Evolutionary conservation across 2,113 vertebrate species (phyloP).

Genomic region (Gadus macrocephalus): DNA sequence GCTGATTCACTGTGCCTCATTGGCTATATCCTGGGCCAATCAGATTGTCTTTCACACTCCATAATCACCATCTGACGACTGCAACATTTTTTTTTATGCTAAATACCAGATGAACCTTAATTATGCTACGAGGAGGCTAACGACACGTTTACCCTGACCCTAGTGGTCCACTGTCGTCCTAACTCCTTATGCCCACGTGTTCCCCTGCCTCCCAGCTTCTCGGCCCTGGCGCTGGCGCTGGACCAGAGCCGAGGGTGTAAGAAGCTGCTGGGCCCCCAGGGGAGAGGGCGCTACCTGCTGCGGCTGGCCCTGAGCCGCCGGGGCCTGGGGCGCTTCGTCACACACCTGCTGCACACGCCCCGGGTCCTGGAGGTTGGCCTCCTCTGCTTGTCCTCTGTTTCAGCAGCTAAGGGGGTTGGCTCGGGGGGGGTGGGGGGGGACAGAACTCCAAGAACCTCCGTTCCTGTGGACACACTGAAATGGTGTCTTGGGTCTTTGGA

Average conservation of each 20-base stretch:
- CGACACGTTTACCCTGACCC: no score
- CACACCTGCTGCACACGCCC: slow-evolving; percentile 65
- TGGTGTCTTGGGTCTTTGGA: neutral
- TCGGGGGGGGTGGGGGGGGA: no score
- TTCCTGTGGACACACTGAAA: neutral
- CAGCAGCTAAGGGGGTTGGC: no score
- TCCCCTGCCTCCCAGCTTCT: slow-evolving; percentile 42
- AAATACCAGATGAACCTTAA: no score
- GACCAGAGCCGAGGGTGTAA: slow-evolving; percentile 62
- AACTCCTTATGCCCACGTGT: neutral
- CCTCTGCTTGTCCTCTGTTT: neutral
- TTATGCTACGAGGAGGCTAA: no score
- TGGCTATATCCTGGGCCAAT: no score
- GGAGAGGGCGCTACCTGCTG: slow-evolving; percentile 69
- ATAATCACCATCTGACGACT: no score
- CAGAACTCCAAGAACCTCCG: no score
- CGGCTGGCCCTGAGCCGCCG: slow-evolving; percentile 67
- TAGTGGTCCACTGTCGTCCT: neutral
- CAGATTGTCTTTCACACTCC: no score
- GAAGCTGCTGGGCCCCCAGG: slow-evolving; percentile 71
- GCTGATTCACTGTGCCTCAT: no score
- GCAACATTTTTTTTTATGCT: no score
- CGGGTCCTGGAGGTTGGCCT: slow-evolving; percentile 64
- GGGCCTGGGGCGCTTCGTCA: slow-evolving; percentile 66
- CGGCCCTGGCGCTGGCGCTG: slow-evolving; percentile 61